Percentiles rank a stretch among this genome's conserved stretches.
These are phyloP conservation scores for Drosophila varians DNA, from an alignment of 1,140 invertebrate species.

Conservation along the genomic window DNA sequence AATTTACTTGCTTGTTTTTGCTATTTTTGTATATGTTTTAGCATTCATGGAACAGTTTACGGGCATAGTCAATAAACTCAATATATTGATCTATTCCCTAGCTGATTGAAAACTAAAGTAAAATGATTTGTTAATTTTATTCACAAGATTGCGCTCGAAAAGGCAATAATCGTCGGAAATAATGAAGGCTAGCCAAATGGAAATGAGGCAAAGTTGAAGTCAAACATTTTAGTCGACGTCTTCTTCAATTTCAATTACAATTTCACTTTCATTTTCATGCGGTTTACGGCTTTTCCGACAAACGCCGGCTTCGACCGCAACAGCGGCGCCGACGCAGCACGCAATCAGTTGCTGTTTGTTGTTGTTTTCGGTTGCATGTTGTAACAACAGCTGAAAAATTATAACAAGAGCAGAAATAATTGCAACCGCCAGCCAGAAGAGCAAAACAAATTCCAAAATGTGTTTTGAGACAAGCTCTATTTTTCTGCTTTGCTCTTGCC, in stretches of 20 bases:
- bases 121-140: conserved; percentile 5
- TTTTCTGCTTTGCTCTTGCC: not conserved
- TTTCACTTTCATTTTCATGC: conserved; percentile 76
- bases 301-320: conserved; percentile 40
- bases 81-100: not conserved
- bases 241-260: conserved; percentile 78
- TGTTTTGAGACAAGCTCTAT: not conserved
- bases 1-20: conserved; percentile 29
- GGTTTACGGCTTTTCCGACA: conserved; percentile 76
- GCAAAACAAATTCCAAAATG: conserved; percentile 44
- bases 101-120: not conserved
- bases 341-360: conserved; percentile 57
- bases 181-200: conserved; percentile 2
- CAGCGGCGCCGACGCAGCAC: conserved; percentile 48
- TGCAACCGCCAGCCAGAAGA: conserved; percentile 32
- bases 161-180: conserved; percentile 19
- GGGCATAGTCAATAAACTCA: conserved; percentile 40
- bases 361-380: conserved; percentile 50
- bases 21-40: conserved; percentile 30
- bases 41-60: conserved; percentile 61
- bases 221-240: conserved; percentile 48
- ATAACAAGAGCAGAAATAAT: conserved; percentile 64
- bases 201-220: conserved; percentile 31
- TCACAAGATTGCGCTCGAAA: conserved; percentile 4
- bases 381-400: conserved; percentile 71